A percentile compares a stretch with the other conserved stretches of the same genome.
Conservation (phyloP, 2,888 invertebrate species). For the Gymnosoma rotundatum region DNA sequence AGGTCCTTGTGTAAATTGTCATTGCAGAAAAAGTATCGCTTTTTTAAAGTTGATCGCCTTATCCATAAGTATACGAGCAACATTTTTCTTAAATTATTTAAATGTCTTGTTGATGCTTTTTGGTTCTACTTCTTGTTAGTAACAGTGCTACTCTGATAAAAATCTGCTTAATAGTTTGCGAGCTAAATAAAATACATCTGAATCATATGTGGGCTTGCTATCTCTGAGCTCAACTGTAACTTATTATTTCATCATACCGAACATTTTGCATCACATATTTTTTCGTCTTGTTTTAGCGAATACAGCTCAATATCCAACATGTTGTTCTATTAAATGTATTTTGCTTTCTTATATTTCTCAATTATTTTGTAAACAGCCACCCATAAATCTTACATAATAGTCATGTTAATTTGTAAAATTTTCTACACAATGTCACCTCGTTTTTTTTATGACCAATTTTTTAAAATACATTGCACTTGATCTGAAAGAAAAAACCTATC, state of each 20-base stretch:
- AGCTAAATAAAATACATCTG: too few relatives aligned
- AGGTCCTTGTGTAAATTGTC: too few relatives aligned
- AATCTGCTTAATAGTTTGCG: too few relatives aligned
- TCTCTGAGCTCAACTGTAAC: neutral
- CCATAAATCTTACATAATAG: conserved; percentile 67
- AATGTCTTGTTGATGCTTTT: too few relatives aligned
- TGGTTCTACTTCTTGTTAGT: too few relatives aligned
- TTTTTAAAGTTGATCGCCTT: too few relatives aligned
- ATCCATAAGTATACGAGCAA: too few relatives aligned
- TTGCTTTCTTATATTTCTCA: conserved; percentile 54
- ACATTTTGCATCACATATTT: too few relatives aligned
- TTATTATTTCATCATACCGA: conserved; percentile 25
- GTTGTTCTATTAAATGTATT: conserved; percentile 29
- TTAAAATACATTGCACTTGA: conserved; percentile 52
- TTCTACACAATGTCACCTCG: conserved; percentile 53
- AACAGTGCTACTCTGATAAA: too few relatives aligned
- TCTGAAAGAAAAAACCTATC: neutral
- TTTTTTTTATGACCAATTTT: neutral
- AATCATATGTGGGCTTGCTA: neutral
- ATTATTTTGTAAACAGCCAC: conserved; percentile 50
- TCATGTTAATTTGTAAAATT: conserved; percentile 65
- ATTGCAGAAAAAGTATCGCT: too few relatives aligned
- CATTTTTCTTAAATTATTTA: too few relatives aligned
- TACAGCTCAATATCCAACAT: neutral
- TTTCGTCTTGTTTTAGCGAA: neutral